These are phyloP conservation scores for Pelvicachromis taeniatus DNA, from an alignment of 2,113 vertebrate genomes.

Conservation along the genomic window DNA sequence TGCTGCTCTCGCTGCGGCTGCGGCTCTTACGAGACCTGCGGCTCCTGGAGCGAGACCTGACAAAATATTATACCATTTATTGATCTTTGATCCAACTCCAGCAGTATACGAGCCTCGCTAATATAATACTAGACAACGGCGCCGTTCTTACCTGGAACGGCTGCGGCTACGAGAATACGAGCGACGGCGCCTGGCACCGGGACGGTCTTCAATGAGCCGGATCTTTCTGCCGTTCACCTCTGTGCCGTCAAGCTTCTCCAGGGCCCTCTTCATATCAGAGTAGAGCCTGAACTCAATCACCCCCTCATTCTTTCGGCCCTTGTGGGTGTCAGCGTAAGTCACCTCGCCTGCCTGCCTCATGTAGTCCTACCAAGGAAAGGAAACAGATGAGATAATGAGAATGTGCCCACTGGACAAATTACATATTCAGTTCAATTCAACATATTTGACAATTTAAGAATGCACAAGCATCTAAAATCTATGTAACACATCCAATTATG, in stretches of 20 bases:
- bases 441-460: no score
- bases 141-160: constrained; percentile 78
- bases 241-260: constrained; percentile 95
- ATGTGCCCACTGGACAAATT: neutral
- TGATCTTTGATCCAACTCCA: accelerated
- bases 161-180: constrained; percentile 92
- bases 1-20: constrained; percentile 88
- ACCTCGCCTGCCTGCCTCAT: constrained; percentile 98
- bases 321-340: constrained; percentile 95
- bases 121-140: neutral
- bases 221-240: constrained; percentile 97
- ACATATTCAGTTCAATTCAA: no score
- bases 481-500: no score
- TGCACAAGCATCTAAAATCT: no score
- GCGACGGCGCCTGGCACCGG: constrained; percentile 83
- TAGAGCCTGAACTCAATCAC: constrained; percentile 97
- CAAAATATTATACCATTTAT: neutral
- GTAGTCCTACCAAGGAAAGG: constrained; percentile 80
- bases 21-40: constrained; percentile 90
- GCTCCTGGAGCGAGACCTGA: constrained; percentile 91
- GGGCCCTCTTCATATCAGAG: constrained; percentile 95
- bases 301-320: constrained; percentile 92
- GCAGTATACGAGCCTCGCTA: accelerated
- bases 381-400: neutral
- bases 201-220: constrained; percentile 92